Evolutionary conservation across 1,140 invertebrate genomes (phyloP).

Genomic region (Aphidius gifuensis): DNA sequence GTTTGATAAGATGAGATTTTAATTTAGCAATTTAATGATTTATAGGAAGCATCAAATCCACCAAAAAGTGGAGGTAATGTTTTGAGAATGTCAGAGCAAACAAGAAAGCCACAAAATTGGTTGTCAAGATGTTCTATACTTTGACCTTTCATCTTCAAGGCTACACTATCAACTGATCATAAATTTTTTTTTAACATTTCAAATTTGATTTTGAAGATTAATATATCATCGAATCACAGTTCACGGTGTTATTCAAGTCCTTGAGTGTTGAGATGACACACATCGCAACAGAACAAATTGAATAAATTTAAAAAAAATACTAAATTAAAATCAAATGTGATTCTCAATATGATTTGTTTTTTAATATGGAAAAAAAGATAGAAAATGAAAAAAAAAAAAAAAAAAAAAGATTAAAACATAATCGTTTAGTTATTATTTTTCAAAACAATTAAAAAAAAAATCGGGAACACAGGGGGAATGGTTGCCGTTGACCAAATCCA

Average conservation of each 20-base stretch:
- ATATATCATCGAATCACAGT: slow-evolving; percentile 27
- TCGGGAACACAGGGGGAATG: slow-evolving; percentile 21
- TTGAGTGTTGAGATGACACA: background rate
- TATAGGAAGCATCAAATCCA: slow-evolving; percentile 77
- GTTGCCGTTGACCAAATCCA: slow-evolving; percentile 27
- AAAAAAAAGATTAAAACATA: slow-evolving; percentile 14
- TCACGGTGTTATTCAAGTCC: slow-evolving; percentile 39
- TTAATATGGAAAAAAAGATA: background rate
- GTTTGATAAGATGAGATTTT: background rate
- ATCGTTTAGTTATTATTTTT: slow-evolving; percentile 18
- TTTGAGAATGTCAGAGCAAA: slow-evolving; percentile 67
- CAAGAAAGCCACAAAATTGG: slow-evolving; percentile 71
- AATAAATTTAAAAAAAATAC: too few species aligned
- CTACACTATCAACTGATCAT: slow-evolving; percentile 41
- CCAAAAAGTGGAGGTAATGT: slow-evolving; percentile 69
- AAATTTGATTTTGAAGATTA: slow-evolving; percentile 42
- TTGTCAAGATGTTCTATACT: slow-evolving; percentile 71
- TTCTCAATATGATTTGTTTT: background rate
- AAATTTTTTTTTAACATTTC: slow-evolving; percentile 47
- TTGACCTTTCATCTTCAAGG: slow-evolving; percentile 58
- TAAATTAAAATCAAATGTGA: too few species aligned
- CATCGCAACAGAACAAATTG: too few species aligned
- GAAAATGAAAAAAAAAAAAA: slow-evolving; percentile 11
- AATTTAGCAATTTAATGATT: slow-evolving; percentile 29
- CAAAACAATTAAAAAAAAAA: slow-evolving; percentile 6